Conservation (phyloP, 2,113 vertebrate species). For the Eidolon helvum region DNA sequence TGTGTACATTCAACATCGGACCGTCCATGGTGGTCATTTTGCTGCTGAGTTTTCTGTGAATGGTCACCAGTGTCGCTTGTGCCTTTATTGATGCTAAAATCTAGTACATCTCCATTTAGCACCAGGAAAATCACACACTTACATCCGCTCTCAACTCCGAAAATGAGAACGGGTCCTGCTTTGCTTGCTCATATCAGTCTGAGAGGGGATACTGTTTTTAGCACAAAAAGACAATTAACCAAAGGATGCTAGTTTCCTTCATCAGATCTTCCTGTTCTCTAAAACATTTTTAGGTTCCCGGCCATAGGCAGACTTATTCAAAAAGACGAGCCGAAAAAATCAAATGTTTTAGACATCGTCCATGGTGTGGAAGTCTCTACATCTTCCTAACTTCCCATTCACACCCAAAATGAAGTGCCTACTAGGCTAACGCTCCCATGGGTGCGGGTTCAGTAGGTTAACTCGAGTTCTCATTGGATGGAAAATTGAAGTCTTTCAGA, state of each 20-base stretch:
- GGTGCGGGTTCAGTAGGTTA: neutral
- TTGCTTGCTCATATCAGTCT: neutral
- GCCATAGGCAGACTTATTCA: neutral
- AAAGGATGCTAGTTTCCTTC: neutral
- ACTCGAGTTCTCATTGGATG: neutral
- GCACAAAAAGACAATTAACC: neutral
- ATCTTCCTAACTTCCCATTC: neutral
- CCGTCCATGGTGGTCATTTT: neutral
- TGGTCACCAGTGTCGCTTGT: neutral
- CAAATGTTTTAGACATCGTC: neutral
- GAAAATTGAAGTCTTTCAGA: neutral
- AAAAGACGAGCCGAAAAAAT: neutral
- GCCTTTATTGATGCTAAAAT: neutral
- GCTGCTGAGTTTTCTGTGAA: neutral
- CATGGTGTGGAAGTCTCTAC: rapidly evolving
- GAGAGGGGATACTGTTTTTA: neutral
- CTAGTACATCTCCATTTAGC: neutral
- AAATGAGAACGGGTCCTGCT: neutral
- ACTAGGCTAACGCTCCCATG: too few species aligned
- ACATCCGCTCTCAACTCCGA: neutral
- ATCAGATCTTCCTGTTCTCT: neutral
- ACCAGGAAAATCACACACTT: neutral
- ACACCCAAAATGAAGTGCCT: neutral
- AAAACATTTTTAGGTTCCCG: neutral
- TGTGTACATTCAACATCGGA: neutral